phyloP scores from a whole-genome alignment of 2,113 vertebrate genomes.

The Dolichallabes microphthalmus region DNA sequence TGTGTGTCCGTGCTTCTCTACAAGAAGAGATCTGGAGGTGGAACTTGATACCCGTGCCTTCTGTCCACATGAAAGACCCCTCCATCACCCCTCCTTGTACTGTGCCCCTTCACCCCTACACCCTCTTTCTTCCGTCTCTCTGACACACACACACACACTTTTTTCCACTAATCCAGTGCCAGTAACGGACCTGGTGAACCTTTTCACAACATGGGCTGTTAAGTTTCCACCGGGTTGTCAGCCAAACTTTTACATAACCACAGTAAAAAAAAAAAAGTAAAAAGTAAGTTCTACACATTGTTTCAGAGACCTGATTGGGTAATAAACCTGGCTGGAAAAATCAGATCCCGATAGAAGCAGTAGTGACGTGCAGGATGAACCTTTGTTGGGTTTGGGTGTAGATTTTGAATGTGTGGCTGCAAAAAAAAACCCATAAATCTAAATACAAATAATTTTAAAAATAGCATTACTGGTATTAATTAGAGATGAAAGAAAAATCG shows the following conservation, averaged over 20 bases:
- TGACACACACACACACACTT: background rate
- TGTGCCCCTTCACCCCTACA: conserved; percentile 14
- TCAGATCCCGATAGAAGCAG: background rate
- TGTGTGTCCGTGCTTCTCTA: background rate
- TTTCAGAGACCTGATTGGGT: background rate
- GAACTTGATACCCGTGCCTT: conserved; percentile 46
- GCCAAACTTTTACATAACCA: background rate
- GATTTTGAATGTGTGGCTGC: background rate
- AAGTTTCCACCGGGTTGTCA: background rate
- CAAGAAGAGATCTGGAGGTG: conserved; percentile 43
- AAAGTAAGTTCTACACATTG: background rate
- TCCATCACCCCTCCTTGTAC: conserved; percentile 23
- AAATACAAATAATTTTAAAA: background rate
- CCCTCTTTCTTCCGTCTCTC: background rate
- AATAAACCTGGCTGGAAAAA: background rate
- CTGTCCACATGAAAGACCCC: conserved; percentile 49
- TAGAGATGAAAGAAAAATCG: too few relatives aligned
- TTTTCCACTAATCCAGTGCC: background rate
- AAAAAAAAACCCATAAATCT: background rate
- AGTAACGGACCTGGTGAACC: background rate
- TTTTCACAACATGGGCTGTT: background rate
- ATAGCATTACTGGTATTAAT: background rate
- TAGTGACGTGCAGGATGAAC: background rate
- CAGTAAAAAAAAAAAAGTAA: background rate
- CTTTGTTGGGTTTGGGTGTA: background rate